Evolutionary conservation across 2,113 vertebrate species (phyloP), one percentile per base, ranked within the genome.

Genomic region (Alligator sinensis): DNA sequence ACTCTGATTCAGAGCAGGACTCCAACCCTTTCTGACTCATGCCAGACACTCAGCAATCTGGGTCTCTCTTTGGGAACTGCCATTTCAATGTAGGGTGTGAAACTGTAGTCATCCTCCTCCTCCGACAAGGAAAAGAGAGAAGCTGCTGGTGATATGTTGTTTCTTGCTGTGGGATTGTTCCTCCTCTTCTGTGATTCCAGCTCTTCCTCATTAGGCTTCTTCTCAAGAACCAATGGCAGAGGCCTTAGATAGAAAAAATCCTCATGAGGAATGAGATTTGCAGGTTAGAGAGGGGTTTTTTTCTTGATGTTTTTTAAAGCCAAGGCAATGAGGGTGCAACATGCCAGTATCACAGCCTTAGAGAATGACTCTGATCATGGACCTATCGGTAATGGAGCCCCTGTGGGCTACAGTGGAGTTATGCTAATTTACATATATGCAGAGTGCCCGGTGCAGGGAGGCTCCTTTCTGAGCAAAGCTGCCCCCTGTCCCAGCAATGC

Each of bases 201-300:
- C 55, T 18, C 91, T 47, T 86, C 57, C 54, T 81, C 60, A 3
- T 66, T 55, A 22, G 57, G 38, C 64, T 87, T 86, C n/a, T 5
- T 25, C 72, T 61, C 38, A 77, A 92, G 78, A 24, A n/a, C n/a
- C 58, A 55, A 2, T 72, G 38, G 72, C 54, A 91, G 30, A 82
- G 38, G 63, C 86, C 80, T 83, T 21, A 81, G 75, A 1, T 15
- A 25, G 30, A 77, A 90, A 5, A 97, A 92, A 84, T 97, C 93
- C 97, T 97, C 0, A 30, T n/a, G 27, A 80, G 72, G 61, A 68
- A 75, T 1, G 19, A 47, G n/a, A 64, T 55, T 57, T 9, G 57
- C 5, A 16, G 61, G 22, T 86, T 84, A 24, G 22, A 83, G 63
- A 82, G 6, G 28, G 19, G 47, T 9, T 47, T 47, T 47, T 34